phyloP scores from a whole-genome alignment of 92 coral and sea anemone genomes.

The Parazoanthus darwini region DNA sequence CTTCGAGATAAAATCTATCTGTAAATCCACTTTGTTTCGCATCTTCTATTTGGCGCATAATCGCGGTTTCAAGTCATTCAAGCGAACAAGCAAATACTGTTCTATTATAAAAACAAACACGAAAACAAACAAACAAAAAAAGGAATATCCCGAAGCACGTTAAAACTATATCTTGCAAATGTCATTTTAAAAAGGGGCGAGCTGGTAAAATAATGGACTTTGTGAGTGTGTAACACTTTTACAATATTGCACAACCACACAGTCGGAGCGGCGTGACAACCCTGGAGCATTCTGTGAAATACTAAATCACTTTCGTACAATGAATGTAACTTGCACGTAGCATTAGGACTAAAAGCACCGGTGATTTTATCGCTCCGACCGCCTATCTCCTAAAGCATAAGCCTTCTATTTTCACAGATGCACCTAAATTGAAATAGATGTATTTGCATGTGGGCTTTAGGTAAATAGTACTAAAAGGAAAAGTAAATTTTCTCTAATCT shows the following conservation, averaged over 20 bases:
- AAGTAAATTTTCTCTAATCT: slow-evolving; percentile 35
- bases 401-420: slow-evolving; percentile 6
- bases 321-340: slow-evolving; percentile 27
- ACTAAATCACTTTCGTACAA: slow-evolving; percentile 38
- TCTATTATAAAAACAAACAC: slow-evolving; percentile 17
- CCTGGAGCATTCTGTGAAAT: slow-evolving; percentile 28
- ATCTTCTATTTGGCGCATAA: slow-evolving; percentile 9
- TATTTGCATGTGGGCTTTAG: slow-evolving; percentile 10
- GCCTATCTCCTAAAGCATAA: not conserved
- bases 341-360: not conserved
- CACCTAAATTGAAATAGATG: slow-evolving; percentile 16
- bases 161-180: not conserved
- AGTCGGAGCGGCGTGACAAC: slow-evolving; percentile 26
- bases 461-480: slow-evolving; percentile 27
- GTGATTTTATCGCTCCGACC: slow-evolving; percentile 14
- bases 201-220: slow-evolving; percentile 2
- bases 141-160: slow-evolving; percentile 19
- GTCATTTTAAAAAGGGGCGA: not conserved
- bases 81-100: slow-evolving; percentile 10
- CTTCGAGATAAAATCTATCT: slow-evolving; percentile 9
- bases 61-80: slow-evolving; percentile 19
- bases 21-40: slow-evolving; percentile 28
- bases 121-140: not conserved
- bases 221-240: not conserved
- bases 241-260: not conserved